Evolutionary conservation across 2,888 invertebrate species (phyloP).

Genomic region (Pediacus dermestoides): DNA sequence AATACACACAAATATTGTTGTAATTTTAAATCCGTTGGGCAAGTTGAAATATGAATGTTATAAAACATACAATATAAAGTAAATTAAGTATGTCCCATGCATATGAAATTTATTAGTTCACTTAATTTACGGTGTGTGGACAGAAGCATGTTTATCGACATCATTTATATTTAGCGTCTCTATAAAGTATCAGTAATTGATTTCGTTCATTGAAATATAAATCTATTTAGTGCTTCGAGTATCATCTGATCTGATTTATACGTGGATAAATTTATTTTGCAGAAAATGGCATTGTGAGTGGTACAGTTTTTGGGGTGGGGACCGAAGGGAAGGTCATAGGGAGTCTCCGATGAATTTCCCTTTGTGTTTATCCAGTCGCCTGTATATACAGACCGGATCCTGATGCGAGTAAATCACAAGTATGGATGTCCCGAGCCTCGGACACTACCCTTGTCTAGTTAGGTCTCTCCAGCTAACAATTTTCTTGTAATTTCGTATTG

Average conservation of each 20-base stretch:
- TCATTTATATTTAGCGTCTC: conserved; percentile 35
- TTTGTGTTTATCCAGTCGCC: conserved; percentile 46
- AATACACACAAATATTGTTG: conserved; percentile 1
- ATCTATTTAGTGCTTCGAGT: conserved; percentile 24
- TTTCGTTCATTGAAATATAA: conserved; percentile 33
- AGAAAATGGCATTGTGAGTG: conserved; percentile 24
- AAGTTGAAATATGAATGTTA: conserved; percentile 20
- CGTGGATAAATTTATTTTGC: conserved; percentile 25
- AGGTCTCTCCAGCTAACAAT: conserved; percentile 21
- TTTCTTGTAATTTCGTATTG: conserved; percentile 20
- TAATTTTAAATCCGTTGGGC: too few species aligned
- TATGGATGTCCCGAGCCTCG: conserved; percentile 19
- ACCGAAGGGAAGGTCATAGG: conserved; percentile 40
- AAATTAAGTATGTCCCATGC: conserved; percentile 27
- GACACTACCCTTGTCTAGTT: conserved; percentile 27
- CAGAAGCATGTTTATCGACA: conserved; percentile 35
- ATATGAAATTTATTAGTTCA: conserved; percentile 29
- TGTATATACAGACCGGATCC: conserved; percentile 43
- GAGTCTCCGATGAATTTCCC: conserved; percentile 42
- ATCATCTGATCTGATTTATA: conserved; percentile 31
- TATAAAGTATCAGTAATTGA: conserved; percentile 32
- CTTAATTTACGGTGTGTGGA: conserved; percentile 35
- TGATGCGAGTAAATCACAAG: conserved; percentile 38
- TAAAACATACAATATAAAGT: conserved; percentile 20
- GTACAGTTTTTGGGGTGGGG: conserved; percentile 19